Evolutionary conservation across 2,113 vertebrate species (phyloP), one percentile per base, ranked within the genome.

Genomic region (Heterotilapia buettikoferi): DNA sequence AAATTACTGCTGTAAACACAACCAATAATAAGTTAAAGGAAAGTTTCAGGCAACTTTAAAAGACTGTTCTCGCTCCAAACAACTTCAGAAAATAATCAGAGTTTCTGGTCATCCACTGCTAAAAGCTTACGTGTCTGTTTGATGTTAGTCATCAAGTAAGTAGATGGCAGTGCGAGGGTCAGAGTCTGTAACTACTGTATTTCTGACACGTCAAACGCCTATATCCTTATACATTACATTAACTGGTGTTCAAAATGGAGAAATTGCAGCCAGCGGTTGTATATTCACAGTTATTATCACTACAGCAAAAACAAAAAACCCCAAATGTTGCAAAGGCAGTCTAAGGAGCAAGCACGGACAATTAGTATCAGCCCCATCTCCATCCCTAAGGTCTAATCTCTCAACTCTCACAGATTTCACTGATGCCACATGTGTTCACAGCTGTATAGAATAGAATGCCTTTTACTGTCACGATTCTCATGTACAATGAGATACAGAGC

Each of bases 121-220:
- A 29, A 26, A 76, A 12, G 40, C 24, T 47, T 47, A 47, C 3
- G 4, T 29, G 43, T 43, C 66, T 1, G 7, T 36, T 61, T 61
- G 5, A 33, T 2, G 29, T 10, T 0, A 61, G 0, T 33, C 0
- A 61, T 6, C 57, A 6, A 61, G 26, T 63, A 45, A 24, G 40
- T 19, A 29, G 24, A 26, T 47, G 14, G 71, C 14, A 47, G 21
- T 76, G 14, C 1, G 2, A 76, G 40, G 24, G 13, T 29, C 40
- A 11, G 40, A 29, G 40, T 76, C 68, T 47, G 14, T 6, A 43
- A 71, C 66, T 14, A 43, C 13, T 43, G 7, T 1, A 76, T 26
- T 47, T 76, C 14, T 47, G 43, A 76, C 12, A 76, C 1, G 1
- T 12, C 71, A 47, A 47, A 76, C 4, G 0, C 24, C 14, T 50